Evolutionary conservation across 2,888 invertebrate genomes (phyloP), one percentile per base, ranked within the genome.

Genomic region (Adelognathus sp.): DNA sequence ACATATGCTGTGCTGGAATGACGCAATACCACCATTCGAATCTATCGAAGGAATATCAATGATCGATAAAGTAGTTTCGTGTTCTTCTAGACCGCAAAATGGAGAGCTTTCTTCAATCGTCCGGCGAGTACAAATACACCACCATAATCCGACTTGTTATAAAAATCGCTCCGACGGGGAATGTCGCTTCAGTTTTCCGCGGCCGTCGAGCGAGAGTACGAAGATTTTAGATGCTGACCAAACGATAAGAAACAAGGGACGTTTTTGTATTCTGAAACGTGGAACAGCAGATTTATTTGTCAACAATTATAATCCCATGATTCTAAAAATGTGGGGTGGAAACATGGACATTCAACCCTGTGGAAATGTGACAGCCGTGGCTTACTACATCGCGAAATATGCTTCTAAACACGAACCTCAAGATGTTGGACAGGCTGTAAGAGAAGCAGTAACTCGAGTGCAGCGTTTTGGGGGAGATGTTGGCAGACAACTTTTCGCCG

Each of bases 271-370:
- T 21, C 54, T 90, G 18, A 84, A 84, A 86, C 50, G 88, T 82
- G 83, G 50, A 0, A 21, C 83, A 29, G 46, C 80, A 24, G 79
- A 82, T 44, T 24, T 16, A 33, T 74, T 36, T 60, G 73, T 85
- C 1, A 89, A 89, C 18, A 89, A 88, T 79, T 89, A 88, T 64
- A 89, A 87, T 81, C 5, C 85, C 14, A 29, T 9, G 21, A 52
- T 88, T n/a, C 31, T 88, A 14, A 46, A 39, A 9, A 3, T 89
- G 44, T 88, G 87, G 87, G 18, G 83, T 33, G 90, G 79, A 3
- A 89, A 90, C 54, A 90, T 90, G 61, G 87, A 89, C 56, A 76
- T 90, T 0, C 88, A 89, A 66, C 88, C 88, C 2, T 88, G 87
- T 77, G 88, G 89, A 6, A 86, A 52, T 74, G 82, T 87, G 0